phyloP scores from a whole-genome alignment of 2,888 invertebrate genomes.

The Merodon equestris region DNA sequence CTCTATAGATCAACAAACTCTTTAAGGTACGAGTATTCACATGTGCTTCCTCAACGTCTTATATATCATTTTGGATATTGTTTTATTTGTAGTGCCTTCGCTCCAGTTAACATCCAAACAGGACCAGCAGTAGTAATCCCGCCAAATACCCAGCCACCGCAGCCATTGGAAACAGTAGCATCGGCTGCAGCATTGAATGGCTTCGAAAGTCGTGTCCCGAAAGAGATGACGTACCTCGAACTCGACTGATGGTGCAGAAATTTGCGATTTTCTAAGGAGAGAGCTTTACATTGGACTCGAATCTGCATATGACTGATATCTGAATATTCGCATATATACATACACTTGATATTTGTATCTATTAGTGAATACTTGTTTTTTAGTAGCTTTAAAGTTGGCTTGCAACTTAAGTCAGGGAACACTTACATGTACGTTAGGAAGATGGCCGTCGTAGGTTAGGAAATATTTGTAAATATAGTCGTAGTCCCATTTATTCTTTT shows the following conservation, averaged over 20 bases:
- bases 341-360: slow-evolving; percentile 40
- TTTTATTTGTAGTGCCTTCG: slow-evolving; percentile 65
- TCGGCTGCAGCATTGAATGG: slow-evolving; percentile 60
- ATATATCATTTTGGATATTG: background rate
- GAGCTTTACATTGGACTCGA: slow-evolving; percentile 56
- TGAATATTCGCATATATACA: slow-evolving; percentile 47
- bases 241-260: slow-evolving; percentile 70
- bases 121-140: slow-evolving; percentile 29
- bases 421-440: too few species aligned
- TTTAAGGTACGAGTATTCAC: slow-evolving; percentile 81
- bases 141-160: slow-evolving; percentile 66
- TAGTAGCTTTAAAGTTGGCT: slow-evolving; percentile 49
- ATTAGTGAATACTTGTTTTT: slow-evolving; percentile 34
- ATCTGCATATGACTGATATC: slow-evolving; percentile 59
- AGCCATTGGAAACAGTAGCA: slow-evolving; percentile 52
- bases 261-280: too few species aligned
- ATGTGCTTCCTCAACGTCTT: background rate
- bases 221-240: slow-evolving; percentile 72
- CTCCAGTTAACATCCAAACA: slow-evolving; percentile 47
- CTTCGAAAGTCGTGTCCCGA: slow-evolving; percentile 62
- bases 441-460: background rate
- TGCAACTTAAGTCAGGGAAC: slow-evolving; percentile 10
- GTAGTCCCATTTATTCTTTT: slow-evolving; percentile 2
- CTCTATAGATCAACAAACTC: slow-evolving; percentile 93
- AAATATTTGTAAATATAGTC: slow-evolving; percentile 49